Conservation (phyloP, 2,888 invertebrate species). For the Orgyia antiqua region DNA sequence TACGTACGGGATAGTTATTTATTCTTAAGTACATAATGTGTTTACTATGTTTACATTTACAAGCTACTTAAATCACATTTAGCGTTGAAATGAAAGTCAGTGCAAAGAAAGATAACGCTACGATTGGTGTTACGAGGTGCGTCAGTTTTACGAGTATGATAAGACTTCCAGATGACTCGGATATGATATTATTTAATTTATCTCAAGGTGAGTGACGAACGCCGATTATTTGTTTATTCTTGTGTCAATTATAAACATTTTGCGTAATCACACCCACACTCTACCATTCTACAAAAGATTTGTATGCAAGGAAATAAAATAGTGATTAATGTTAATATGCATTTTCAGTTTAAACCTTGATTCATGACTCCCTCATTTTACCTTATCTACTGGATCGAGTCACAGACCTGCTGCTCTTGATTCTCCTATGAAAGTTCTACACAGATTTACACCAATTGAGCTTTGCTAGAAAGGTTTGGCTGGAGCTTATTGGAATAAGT, state of each 20-base stretch:
- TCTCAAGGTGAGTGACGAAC: conserved; percentile 5
- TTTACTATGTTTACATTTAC: conserved; percentile 5
- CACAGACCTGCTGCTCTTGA: too few species aligned
- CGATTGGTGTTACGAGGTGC: conserved; percentile 2
- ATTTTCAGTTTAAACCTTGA: too few species aligned
- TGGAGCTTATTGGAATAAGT: too few species aligned
- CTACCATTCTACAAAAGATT: too few species aligned
- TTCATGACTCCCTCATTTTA: too few species aligned
- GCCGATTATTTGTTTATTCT: background rate
- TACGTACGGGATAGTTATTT: background rate
- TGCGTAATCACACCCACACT: background rate
- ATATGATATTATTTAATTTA: conserved; percentile 3
- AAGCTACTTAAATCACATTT: background rate
- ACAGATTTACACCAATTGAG: too few species aligned
- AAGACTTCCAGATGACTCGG: conserved; percentile 5
- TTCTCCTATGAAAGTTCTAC: too few species aligned
- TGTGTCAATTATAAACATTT: conserved; percentile 1
- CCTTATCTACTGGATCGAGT: too few species aligned
- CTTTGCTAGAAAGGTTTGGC: too few species aligned
- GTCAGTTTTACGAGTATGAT: conserved; percentile 7
- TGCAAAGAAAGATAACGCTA: too few species aligned
- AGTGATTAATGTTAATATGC: too few species aligned
- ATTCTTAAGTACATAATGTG: background rate
- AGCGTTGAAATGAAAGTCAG: conserved; percentile 2
- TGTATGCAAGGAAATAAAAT: too few species aligned